Evolutionary conservation across 53 echinoderm and acorn worm genomes (phyloP).

Genomic region (Crossaster papposus): DNA sequence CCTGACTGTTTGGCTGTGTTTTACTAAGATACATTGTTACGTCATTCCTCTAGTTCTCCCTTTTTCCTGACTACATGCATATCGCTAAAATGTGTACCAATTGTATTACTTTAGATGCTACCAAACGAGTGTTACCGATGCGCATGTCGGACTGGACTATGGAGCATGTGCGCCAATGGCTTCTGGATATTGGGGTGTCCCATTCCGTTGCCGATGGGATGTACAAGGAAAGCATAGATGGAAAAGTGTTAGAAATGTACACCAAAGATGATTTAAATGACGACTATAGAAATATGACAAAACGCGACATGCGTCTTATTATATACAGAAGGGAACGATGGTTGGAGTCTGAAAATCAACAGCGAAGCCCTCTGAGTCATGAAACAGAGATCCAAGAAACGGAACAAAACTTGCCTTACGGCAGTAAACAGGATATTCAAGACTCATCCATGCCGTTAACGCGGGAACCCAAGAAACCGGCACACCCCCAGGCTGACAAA

Average conservation of each 20-base stretch:
- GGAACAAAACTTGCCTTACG: not conserved
- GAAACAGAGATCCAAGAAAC: not conserved
- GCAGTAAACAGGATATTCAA: not conserved
- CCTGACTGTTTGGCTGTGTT: no score
- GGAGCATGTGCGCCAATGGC: conserved; percentile 30
- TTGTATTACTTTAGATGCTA: conserved; percentile 1
- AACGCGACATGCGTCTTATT: conserved; percentile 3
- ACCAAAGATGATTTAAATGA: not conserved
- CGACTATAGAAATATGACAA: not conserved
- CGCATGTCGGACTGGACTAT: conserved; percentile 30
- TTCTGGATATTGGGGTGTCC: not conserved
- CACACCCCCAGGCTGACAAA: not conserved
- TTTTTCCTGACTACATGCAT: no score
- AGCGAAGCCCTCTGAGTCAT: not conserved
- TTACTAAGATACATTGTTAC: no score
- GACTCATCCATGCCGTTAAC: not conserved
- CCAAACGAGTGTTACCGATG: not conserved
- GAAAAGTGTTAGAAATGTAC: conserved; percentile 11
- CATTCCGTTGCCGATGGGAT: conserved; percentile 3
- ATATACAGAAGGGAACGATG: not conserved
- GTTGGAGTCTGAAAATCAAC: not conserved
- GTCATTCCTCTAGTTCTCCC: no score
- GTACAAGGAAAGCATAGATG: conserved; percentile 31
- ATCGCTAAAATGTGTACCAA: no score
- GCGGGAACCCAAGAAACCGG: not conserved